A percentile compares a stretch with the other conserved stretches of the same genome.
These are phyloP conservation scores for Tiaroga cobitis DNA, from an alignment of 2,797 vertebrate genomes.

Conservation along the genomic window DNA sequence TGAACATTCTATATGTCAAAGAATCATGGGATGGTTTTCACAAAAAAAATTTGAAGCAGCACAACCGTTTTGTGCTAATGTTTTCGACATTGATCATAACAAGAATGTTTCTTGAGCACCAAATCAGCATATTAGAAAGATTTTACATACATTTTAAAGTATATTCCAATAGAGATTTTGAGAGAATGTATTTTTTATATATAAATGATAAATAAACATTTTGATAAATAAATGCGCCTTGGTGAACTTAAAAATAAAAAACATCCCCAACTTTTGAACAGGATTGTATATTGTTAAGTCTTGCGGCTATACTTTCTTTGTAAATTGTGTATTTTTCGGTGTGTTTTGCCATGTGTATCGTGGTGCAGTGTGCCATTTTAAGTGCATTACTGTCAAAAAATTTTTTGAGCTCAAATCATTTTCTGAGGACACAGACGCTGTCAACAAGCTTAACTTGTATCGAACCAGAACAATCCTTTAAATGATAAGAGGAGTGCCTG, in stretches of 20 bases:
- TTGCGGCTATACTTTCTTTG: background rate
- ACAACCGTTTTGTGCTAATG: too few species aligned
- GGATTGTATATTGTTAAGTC: background rate
- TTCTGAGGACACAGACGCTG: background rate
- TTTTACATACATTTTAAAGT: background rate
- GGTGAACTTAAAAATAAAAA: background rate
- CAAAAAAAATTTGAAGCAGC: too few species aligned
- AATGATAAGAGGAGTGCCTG: background rate
- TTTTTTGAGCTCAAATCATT: background rate
- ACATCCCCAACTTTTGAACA: background rate
- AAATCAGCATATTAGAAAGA: background rate
- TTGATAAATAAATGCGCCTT: background rate
- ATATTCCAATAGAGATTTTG: background rate
- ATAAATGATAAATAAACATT: too few species aligned
- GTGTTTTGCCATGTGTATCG: background rate
- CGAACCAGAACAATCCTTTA: slow-evolving; percentile 8
- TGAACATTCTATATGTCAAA: too few species aligned
- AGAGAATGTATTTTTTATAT: background rate
- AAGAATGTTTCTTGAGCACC: too few species aligned
- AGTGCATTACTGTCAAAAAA: background rate
- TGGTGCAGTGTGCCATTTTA: background rate
- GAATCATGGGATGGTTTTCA: too few species aligned
- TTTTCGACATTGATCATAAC: too few species aligned
- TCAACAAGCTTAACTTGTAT: background rate
- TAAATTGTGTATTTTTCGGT: background rate